Conservation (phyloP, 2,797 vertebrate genomes). For the Bucorvus abyssinicus region DNA sequence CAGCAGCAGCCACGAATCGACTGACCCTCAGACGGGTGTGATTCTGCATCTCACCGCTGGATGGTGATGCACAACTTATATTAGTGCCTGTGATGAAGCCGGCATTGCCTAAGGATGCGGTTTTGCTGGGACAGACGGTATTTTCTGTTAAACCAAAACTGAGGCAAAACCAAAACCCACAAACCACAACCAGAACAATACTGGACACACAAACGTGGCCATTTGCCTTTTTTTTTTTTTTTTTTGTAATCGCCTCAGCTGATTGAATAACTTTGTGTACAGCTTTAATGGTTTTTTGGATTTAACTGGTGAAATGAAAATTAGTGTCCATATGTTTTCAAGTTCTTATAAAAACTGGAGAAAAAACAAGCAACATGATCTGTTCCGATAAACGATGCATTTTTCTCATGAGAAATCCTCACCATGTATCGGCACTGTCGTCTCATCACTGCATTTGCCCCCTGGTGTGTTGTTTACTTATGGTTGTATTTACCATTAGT, state of each 20-base stretch:
- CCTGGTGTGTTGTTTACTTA: not conserved
- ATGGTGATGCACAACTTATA: constrained; percentile 22
- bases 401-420: not conserved
- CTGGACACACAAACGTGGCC: not conserved
- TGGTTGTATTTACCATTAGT: not conserved
- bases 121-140: not conserved
- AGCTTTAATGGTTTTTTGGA: not conserved
- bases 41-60: not conserved
- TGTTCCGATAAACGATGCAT: not conserved
- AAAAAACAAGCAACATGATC: not conserved
- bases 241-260: not conserved
- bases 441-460: not conserved
- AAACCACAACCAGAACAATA: not conserved
- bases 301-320: not conserved
- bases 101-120: fast-evolving
- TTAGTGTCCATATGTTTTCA: not conserved
- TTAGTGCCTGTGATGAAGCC: not conserved
- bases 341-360: not conserved
- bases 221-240: not conserved
- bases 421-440: fast-evolving
- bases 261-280: not conserved
- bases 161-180: not conserved
- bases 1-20: fast-evolving
- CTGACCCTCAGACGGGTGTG: not conserved
- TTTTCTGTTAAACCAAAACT: not conserved